phyloP scores from a whole-genome alignment of 1,140 invertebrate genomes.

The Leptonema lineaticorne region DNA sequence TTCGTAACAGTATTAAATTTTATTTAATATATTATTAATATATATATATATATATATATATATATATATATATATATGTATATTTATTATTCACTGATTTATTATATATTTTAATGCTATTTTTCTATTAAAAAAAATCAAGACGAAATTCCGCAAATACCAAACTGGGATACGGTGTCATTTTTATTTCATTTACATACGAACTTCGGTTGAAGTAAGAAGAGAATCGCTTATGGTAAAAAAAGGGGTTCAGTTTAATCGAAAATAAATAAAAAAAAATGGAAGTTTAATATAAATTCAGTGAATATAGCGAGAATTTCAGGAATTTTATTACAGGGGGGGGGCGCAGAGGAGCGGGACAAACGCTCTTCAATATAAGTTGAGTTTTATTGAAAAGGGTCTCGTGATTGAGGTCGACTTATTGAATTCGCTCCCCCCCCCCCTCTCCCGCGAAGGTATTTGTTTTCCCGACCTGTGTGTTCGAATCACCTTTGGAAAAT shows the following conservation, averaged over 20 bases:
- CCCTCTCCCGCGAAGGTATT: constrained; percentile 14
- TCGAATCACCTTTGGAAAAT: neutral
- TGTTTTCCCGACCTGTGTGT: constrained; percentile 20
- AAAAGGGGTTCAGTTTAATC: neutral
- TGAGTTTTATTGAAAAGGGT: constrained; percentile 36
- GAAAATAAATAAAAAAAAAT: neutral
- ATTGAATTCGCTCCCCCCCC: constrained; percentile 24
- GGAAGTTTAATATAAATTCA: constrained; percentile 18
- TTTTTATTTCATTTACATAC: no score
- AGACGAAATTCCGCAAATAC: no score
- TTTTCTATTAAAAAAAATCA: no score
- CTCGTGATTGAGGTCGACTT: constrained; percentile 34
- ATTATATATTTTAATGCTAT: no score
- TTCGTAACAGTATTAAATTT: no score
- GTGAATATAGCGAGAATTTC: constrained; percentile 23
- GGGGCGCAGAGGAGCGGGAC: no score
- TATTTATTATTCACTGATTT: no score
- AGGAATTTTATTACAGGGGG: constrained; percentile 31
- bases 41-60: no score
- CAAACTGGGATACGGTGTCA: no score
- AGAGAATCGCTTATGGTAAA: neutral
- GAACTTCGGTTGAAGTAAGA: no score
- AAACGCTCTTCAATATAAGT: constrained; percentile 28
- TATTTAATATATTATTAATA: no score
- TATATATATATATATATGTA: no score